Evolutionary conservation across 2,113 vertebrate species (phyloP), one percentile per base, ranked within the genome.

Genomic region (Chiloscyllium plagiosum): DNA sequence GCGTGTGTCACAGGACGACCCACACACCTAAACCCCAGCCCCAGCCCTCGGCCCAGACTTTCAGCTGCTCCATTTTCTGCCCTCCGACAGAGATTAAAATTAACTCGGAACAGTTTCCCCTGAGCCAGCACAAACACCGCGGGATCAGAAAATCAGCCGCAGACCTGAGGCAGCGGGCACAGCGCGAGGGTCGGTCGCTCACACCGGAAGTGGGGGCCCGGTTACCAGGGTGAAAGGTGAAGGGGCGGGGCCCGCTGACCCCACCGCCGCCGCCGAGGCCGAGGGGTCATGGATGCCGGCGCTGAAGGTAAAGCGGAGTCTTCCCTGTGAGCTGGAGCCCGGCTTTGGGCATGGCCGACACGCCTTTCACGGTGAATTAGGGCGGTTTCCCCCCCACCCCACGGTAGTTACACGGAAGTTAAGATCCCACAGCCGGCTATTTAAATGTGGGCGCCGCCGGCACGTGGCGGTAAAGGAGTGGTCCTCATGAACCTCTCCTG

Each of bases 151-250:
- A 70, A 26, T 61, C 69, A 24, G 29, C 26, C 26, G 13, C 10
- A 33, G 33, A 12, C 1, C 72, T 7, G 6, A 0, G 10, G 0
- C 29, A 7, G 8, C 0, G 2, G 26, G 2, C 72, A 0, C 66
- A 6, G 24, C 24, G 68, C 3, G 1, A 69, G n/a, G n/a, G n/a
- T 20, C 68, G 22, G 24, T 26, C 24, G 0, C 3, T 5, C 10
- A 33, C 42, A 20, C 76, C 76, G 76, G 76, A 89, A 89, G 86
- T 47, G 24, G 24, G 85, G 42, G 42, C 86, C 3, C 24, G 4
- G 86, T 89, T 89, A 26, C 50, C 47, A 56, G 86, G 86, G 47
- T 89, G 86, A 89, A 56, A 89, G 86, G 86, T 89, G 37, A 83
- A 83, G 37, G 80, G 80, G 80, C 0, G 80, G 80, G 37, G 80